phyloP scores from a whole-genome alignment of 2,888 invertebrate species.

The Agrochola lota region DNA sequence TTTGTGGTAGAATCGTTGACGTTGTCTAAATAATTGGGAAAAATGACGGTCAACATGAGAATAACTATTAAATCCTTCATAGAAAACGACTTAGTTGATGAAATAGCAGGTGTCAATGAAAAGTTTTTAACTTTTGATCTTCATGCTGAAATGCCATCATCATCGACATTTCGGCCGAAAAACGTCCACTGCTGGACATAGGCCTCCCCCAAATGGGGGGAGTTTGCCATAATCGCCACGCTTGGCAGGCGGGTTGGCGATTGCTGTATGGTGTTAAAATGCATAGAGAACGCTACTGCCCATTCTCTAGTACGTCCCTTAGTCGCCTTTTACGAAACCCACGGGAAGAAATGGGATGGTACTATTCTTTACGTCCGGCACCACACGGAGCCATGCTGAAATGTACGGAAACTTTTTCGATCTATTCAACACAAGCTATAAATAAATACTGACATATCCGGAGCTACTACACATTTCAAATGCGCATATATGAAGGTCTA shows the following conservation, averaged over 20 bases:
- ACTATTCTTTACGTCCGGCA: too few species aligned
- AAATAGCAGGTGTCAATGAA: neutral
- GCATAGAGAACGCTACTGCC: too few species aligned
- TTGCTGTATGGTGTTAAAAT: too few species aligned
- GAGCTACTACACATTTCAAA: slow-evolving; percentile 25
- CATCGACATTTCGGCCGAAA: too few species aligned
- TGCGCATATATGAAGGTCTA: slow-evolving; percentile 53
- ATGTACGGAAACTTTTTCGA: neutral
- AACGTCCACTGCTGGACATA: too few species aligned
- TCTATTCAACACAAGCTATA: neutral
- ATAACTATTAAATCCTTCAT: neutral
- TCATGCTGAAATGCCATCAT: neutral
- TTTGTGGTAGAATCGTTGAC: slow-evolving; percentile 11
- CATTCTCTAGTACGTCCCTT: too few species aligned
- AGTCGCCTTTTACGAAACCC: too few species aligned
- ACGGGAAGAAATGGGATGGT: too few species aligned
- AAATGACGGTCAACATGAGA: slow-evolving; percentile 2
- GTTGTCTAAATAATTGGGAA: slow-evolving; percentile 15
- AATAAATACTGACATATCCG: slow-evolving; percentile 9
- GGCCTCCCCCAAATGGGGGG: too few species aligned
- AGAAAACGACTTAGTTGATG: neutral
- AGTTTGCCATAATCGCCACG: too few species aligned
- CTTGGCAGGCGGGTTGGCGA: too few species aligned
- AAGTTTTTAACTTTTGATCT: neutral
- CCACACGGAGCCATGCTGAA: too few species aligned